phyloP scores from a whole-genome alignment of 2,797 vertebrate species.

The Enteromius unitaeniatus region DNA sequence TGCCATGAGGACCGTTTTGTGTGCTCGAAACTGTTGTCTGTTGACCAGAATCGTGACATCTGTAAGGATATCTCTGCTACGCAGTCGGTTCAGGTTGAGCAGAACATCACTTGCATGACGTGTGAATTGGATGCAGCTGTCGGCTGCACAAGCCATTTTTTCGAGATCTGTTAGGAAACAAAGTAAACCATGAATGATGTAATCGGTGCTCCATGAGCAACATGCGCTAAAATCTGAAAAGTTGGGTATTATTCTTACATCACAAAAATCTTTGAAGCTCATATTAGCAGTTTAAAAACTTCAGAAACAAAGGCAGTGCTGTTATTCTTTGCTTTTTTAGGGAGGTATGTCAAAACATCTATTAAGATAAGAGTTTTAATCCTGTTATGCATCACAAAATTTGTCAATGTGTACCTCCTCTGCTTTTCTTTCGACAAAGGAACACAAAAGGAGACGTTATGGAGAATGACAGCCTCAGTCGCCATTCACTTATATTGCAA shows the following conservation, averaged over 20 bases:
- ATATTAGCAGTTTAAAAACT: constrained; percentile 10
- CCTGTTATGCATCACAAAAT: background rate
- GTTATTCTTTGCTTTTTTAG: constrained; percentile 3
- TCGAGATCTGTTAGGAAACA: constrained; percentile 72
- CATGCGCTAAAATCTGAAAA: constrained; percentile 19
- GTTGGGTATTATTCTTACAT: constrained; percentile 15
- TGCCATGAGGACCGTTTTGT: constrained; percentile 99
- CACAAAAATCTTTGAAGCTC: background rate
- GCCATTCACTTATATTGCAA: constrained; percentile 12
- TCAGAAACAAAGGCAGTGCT: constrained; percentile 12
- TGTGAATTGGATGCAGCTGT: constrained; percentile 99
- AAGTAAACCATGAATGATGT: constrained; percentile 1
- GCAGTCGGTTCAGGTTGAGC: constrained; percentile 95
- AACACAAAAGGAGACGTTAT: constrained; percentile 32
- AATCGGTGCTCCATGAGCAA: background rate
- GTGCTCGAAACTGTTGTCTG: constrained; percentile 95
- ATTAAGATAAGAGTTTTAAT: constrained; percentile 20
- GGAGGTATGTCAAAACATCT: constrained; percentile 4
- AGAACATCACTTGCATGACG: constrained; percentile 98
- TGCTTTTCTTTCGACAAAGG: constrained; percentile 13
- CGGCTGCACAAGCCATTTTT: constrained; percentile 93
- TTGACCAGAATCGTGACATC: constrained; percentile 97
- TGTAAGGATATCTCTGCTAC: constrained; percentile 93
- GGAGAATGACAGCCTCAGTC: constrained; percentile 35
- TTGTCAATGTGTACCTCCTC: constrained; percentile 22